These are phyloP conservation scores for Coronaproctus castanopsis DNA, from an alignment of 2,888 invertebrate species.

Conservation along the genomic window DNA sequence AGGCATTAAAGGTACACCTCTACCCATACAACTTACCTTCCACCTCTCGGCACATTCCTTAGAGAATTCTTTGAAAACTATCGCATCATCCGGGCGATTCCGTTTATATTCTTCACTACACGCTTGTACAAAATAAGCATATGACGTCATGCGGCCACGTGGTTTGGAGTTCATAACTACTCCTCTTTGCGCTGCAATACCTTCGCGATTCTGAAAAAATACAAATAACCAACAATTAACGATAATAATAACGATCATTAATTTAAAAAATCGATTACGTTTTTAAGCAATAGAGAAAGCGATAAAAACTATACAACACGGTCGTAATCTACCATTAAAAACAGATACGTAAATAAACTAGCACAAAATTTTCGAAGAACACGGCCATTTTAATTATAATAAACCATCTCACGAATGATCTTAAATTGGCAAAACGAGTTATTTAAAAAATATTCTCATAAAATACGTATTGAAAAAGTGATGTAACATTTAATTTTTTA, in stretches of 20 bases:
- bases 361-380: no score
- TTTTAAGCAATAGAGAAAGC: neutral
- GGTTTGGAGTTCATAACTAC: conserved; percentile 49
- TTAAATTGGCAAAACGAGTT: no score
- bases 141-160: conserved; percentile 84
- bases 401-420: no score
- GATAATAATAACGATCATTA: no score
- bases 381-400: no score
- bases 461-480: no score
- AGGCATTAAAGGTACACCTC: no score
- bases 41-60: conserved; percentile 97
- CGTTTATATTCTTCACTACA: conserved; percentile 99
- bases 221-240: neutral
- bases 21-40: conserved; percentile 74
- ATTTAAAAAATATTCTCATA: no score
- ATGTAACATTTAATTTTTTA: no score
- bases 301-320: neutral
- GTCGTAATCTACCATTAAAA: no score
- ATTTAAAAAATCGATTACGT: neutral
- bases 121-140: conserved; percentile 95
- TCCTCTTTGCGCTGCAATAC: neutral
- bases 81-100: conserved; percentile 95
- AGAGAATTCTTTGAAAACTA: conserved; percentile 94
- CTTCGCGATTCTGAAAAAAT: neutral
- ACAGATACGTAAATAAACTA: no score